Conservation (phyloP, 2,797 vertebrate genomes). For the Aplochiton taeniatus region DNA sequence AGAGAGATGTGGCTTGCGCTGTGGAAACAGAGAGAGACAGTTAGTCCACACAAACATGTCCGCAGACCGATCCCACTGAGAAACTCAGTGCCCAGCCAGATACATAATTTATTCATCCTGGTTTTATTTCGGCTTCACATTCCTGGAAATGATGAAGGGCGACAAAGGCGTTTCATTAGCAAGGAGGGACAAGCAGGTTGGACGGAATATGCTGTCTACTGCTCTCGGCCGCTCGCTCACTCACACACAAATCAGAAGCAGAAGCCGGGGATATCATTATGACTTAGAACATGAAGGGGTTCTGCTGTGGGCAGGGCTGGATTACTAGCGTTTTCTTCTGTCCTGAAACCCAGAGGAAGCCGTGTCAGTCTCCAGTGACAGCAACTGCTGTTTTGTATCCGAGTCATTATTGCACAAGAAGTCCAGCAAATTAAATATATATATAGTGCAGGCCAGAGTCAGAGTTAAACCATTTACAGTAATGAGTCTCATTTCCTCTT, state of each 20-base stretch:
- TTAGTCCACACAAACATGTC: not conserved
- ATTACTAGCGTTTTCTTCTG: slow-evolving; percentile 39
- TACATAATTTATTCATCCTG: slow-evolving; percentile 31
- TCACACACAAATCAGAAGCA: slow-evolving; percentile 42
- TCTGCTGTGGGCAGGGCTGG: slow-evolving; percentile 29
- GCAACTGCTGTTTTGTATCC: slow-evolving; percentile 58
- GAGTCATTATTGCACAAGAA: slow-evolving; percentile 44
- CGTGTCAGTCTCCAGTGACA: slow-evolving; percentile 3
- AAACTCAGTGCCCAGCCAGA: not conserved
- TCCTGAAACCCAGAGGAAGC: slow-evolving; percentile 31
- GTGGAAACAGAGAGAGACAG: not conserved
- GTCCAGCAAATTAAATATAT: slow-evolving; percentile 19
- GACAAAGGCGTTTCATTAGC: slow-evolving; percentile 52
- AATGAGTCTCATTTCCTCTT: slow-evolving; percentile 39
- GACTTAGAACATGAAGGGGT: slow-evolving; percentile 18
- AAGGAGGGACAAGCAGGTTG: slow-evolving; percentile 38
- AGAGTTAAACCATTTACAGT: slow-evolving; percentile 42
- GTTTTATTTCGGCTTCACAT: slow-evolving; percentile 34
- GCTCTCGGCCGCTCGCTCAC: slow-evolving; percentile 12
- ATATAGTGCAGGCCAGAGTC: slow-evolving; percentile 5
- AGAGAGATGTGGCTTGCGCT: not conserved
- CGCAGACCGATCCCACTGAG: not conserved
- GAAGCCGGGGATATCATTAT: slow-evolving; percentile 27
- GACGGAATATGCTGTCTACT: slow-evolving; percentile 23
- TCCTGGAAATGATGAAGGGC: slow-evolving; percentile 49